Evolutionary conservation across 2,797 vertebrate genomes (phyloP), one percentile per base, ranked within the genome.

Genomic region (Emydoidea blandingii): DNA sequence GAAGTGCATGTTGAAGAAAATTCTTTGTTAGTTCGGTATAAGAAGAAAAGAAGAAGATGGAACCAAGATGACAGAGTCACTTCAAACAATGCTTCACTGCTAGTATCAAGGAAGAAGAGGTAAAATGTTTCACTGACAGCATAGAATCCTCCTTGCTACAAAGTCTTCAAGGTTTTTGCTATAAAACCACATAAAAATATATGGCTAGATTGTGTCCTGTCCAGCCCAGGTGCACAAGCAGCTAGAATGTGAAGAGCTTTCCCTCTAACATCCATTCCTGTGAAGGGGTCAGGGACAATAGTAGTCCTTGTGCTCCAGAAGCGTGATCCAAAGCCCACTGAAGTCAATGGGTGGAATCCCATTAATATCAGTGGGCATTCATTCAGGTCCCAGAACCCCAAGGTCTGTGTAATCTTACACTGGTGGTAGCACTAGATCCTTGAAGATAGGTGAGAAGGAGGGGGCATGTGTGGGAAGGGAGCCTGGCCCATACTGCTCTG

Each of bases 1-100:
- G 80, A 86, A 54, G 62, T 21, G 54, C 25, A 80, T 79, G 50
- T 84, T 72, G 68, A 91, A 50, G 91, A 62, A 97, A 94, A 37
- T 68, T 86, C 44, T 96, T 81, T 56, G 44, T 78, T 83, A 31
- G 4, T 93, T 92, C 53, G 6, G 47, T 27, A 52, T 0, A 0
- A 37, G 14, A 53, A 54, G 72, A 76, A 88, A 81, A 86, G 76
- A 86, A 92, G 29, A 21, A 91, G 76, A 87, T 50, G 25, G 86
- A 79, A 91, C 81, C 83, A 88, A 89, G 50, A 88, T 72, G 74
- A 86, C 29, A 90, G 56, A 80, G 89, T 25, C 53, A n/a, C 25
- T 91, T 82, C 54, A 76, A 79, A 86, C 14, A 79, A 49, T 82
- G 81, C 86, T 76, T 41, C 72, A 15, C 57, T 81, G 19, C 88